Evolutionary conservation across 2,797 vertebrate genomes (phyloP).

Genomic region (Argya squamiceps): DNA sequence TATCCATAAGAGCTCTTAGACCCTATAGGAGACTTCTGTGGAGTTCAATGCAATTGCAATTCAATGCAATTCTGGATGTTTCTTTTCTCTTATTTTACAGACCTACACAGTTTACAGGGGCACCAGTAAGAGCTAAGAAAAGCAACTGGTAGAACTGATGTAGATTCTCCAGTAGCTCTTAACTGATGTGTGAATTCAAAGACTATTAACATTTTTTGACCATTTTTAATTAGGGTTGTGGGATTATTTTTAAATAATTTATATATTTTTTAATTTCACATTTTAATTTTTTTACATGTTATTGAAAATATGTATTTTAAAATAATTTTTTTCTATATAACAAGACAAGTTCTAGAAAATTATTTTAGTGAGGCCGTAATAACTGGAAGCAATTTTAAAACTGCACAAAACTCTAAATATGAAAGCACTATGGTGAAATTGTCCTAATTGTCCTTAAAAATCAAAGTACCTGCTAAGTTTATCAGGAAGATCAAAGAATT

Average conservation of each 20-base stretch:
- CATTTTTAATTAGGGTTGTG: background rate
- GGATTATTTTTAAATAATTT: background rate
- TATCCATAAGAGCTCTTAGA: background rate
- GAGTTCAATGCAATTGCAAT: background rate
- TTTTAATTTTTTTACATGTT: background rate
- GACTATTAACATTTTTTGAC: background rate
- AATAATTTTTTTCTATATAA: background rate
- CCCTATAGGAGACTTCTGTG: background rate
- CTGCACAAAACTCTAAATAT: background rate
- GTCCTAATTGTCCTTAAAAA: background rate
- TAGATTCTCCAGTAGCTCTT: background rate
- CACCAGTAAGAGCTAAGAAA: background rate
- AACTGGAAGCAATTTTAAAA: background rate
- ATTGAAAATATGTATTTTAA: background rate
- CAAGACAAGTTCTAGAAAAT: background rate
- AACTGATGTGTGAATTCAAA: background rate
- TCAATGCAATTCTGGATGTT: background rate
- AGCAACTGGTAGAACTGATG: background rate
- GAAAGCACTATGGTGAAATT: background rate
- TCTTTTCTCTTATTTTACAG: background rate
- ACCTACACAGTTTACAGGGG: background rate
- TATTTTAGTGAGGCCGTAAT: background rate
- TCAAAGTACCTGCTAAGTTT: background rate
- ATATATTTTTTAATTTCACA: background rate
- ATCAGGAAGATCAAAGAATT: background rate